These are phyloP conservation scores for Aurelia aurita DNA, from an alignment of 30 jellyfish, hydroid and myxozoan species.

Conservation along the genomic window DNA sequence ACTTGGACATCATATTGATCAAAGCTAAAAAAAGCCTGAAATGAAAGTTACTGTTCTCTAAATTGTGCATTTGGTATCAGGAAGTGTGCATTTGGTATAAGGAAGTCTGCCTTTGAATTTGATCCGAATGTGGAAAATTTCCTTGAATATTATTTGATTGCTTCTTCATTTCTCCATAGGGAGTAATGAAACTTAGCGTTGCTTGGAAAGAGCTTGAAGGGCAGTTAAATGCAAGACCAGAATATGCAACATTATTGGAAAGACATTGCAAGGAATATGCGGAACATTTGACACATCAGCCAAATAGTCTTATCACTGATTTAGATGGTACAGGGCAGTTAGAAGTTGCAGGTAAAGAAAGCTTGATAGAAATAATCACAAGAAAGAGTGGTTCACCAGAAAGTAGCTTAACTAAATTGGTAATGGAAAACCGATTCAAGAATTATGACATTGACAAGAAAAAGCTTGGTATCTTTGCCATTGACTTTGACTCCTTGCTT, in stretches of 20 bases:
- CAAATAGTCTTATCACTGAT: neutral
- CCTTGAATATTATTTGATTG: too few relatives aligned
- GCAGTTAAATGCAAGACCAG: conserved; percentile 72
- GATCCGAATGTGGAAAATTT: too few relatives aligned
- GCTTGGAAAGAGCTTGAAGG: conserved; percentile 84
- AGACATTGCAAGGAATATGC: conserved; percentile 45
- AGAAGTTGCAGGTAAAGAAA: conserved; percentile 26
- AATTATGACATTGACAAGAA: conserved; percentile 65
- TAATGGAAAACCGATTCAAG: neutral
- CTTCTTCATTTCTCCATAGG: conserved; percentile 37
- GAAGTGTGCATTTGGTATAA: too few relatives aligned
- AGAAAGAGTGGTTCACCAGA: neutral
- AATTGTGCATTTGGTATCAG: too few relatives aligned
- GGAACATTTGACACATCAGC: neutral
- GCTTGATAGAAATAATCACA: conserved; percentile 16
- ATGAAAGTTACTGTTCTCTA: too few relatives aligned
- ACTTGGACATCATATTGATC: too few relatives aligned
- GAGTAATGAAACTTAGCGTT: conserved; percentile 83
- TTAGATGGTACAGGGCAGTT: neutral
- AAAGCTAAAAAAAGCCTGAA: too few relatives aligned
- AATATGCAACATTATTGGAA: conserved; percentile 40
- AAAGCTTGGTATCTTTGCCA: conserved; percentile 70
- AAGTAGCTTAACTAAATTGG: conserved; percentile 5
- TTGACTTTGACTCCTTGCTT: conserved; percentile 65
- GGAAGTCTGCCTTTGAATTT: too few relatives aligned